Percentiles rank a stretch among this genome's conserved stretches.
phyloP scores from a whole-genome alignment of 2,888 invertebrate species.

The Agonopterix alstromeriana region DNA sequence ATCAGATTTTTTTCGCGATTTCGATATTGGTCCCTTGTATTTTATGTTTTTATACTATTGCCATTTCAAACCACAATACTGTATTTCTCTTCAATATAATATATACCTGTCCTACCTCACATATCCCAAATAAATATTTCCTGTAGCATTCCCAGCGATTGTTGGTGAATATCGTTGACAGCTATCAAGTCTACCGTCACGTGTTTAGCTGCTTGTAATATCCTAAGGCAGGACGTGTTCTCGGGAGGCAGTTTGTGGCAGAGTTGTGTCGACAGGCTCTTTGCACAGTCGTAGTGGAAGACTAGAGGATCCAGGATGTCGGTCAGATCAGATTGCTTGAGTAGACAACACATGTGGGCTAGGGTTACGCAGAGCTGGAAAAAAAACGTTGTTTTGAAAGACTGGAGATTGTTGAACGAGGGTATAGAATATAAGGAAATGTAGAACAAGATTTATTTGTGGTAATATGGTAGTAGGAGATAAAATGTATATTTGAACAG shows the following conservation, averaged over 20 bases:
- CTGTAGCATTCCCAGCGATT: conserved; percentile 56
- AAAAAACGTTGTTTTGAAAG: conserved; percentile 7
- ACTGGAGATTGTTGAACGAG: neutral
- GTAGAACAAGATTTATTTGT: no score
- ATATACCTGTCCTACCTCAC: conserved; percentile 18
- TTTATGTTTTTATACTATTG: no score
- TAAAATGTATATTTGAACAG: no score
- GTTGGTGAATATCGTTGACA: conserved; percentile 42
- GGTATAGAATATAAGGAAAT: no score
- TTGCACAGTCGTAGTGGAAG: conserved; percentile 64
- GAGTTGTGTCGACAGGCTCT: conserved; percentile 48
- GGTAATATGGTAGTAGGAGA: no score
- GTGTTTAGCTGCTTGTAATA: conserved; percentile 64
- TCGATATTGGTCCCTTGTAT: no score
- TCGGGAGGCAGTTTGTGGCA: conserved; percentile 60
- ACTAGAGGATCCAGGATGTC: conserved; percentile 68
- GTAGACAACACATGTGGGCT: conserved; percentile 80
- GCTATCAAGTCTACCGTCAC: conserved; percentile 61
- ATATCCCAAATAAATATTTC: conserved; percentile 68
- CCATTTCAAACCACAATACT: no score
- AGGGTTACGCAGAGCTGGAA: conserved; percentile 84
- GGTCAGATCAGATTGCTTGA: conserved; percentile 75
- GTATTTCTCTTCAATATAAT: no score
- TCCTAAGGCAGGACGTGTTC: conserved; percentile 52
- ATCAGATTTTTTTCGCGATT: no score